Evolutionary conservation across 2,888 invertebrate genomes (phyloP), one percentile per base, ranked within the genome.

Genomic region (Melanargia galathea): DNA sequence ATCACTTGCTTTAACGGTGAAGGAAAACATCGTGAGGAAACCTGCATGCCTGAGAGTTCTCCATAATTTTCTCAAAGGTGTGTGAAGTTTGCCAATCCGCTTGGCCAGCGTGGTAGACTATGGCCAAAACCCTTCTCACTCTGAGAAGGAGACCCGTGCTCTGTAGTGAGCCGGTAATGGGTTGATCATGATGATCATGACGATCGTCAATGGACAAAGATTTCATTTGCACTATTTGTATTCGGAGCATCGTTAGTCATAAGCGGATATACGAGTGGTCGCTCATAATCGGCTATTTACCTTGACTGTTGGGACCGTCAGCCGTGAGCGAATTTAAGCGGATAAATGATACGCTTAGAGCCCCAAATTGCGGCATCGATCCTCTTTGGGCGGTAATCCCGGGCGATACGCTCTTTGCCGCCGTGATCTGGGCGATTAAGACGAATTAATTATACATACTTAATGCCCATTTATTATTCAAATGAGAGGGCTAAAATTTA

Each of bases 371-470:
- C 67, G 77, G 74, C 73, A 76, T 74, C 72, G 76, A 77, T 77
- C 76, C 73, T 67, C 60, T 70, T 72, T 72, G 66, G 64, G 61
- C 66, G 62, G 66, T 80, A 77, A 80, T 79, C 78, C 73, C 62
- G 56, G 57, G 60, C 65, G 56, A 73, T 75, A 73, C 72, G 78
- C 73, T 77, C 73, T 73, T 74, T 76, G 71, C 70, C 72, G 71
- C 66, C 74, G 67, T 75, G 78, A 80, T 80, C 78, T 69, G 64
- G 64, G 77, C 70, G 79, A 81, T 82, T 81, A 80, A 70, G 62
- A 65, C 64, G 74, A 78, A 83, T 82, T 81, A 79, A 81, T 80
- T 80, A 77, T 78, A 79, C 71, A 72, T 71, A 72, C 69, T 70
- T 72, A 72, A 72, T 70, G 66, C 66, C 65, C 66, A 68, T 65